Conservation (phyloP, 2,113 vertebrate genomes). For the Perca fluviatilis region DNA sequence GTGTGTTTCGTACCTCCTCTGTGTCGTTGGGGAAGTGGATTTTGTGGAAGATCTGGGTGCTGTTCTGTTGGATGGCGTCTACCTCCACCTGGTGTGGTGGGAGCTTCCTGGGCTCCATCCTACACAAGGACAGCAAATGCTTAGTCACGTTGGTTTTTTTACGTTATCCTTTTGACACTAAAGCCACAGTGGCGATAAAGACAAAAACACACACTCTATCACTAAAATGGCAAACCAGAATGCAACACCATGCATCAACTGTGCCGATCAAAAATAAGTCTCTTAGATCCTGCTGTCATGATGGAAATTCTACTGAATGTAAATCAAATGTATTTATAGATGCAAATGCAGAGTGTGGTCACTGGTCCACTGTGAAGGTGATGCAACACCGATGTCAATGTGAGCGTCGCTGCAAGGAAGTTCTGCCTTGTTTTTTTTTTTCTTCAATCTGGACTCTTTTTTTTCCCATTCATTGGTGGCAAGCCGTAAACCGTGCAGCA, state of each 20-base stretch:
- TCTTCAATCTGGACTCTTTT: too few relatives aligned
- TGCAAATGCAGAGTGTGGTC: slow-evolving; percentile 29
- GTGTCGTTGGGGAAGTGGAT: slow-evolving; percentile 92
- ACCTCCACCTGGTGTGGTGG: slow-evolving; percentile 94
- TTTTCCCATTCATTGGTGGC: too few relatives aligned
- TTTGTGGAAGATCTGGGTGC: slow-evolving; percentile 91
- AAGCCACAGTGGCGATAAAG: slow-evolving; percentile 4
- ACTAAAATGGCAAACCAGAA: not conserved
- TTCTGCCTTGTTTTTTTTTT: not conserved
- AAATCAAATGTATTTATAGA: slow-evolving; percentile 40
- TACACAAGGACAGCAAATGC: slow-evolving; percentile 60
- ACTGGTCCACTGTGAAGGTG: slow-evolving; percentile 1
- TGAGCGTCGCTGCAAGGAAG: not conserved
- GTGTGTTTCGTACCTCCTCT: slow-evolving; percentile 84
- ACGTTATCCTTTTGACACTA: not conserved
- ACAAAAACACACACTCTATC: not conserved
- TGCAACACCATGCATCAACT: not conserved
- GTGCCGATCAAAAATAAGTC: not conserved
- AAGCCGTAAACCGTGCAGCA: too few relatives aligned
- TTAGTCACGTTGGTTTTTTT: not conserved
- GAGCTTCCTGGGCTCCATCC: slow-evolving; percentile 91
- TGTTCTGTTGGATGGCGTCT: slow-evolving; percentile 91
- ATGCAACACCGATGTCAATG: slow-evolving; percentile 5
- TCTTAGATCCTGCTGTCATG: not conserved
- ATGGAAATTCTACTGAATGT: slow-evolving; percentile 4